Evolutionary conservation across 2,113 vertebrate genomes (phyloP).

Genomic region (Chrysemys picta): DNA sequence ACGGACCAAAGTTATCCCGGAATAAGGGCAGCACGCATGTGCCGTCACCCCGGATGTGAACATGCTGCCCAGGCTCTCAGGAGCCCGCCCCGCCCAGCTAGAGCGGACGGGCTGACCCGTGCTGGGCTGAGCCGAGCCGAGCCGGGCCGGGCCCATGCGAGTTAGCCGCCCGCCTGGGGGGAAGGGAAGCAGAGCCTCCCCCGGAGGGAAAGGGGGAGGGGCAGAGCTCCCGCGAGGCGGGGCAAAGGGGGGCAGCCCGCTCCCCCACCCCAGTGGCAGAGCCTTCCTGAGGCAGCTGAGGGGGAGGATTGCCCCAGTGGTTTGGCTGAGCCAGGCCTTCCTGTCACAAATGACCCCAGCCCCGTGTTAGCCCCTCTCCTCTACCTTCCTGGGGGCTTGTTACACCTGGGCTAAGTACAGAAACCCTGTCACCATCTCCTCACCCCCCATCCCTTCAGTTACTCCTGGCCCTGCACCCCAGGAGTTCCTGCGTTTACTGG

Average conservation of each 20-base stretch:
- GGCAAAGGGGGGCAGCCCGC: background rate
- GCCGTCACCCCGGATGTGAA: conserved; percentile 89
- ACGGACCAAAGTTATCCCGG: conserved; percentile 90
- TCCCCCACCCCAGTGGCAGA: background rate
- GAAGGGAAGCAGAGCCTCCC: background rate
- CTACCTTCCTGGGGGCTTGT: background rate
- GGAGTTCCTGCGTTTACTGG: background rate
- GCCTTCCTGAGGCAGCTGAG: background rate
- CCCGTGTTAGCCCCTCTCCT: background rate
- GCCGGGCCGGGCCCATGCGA: background rate
- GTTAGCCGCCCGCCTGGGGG: background rate
- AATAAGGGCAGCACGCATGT: conserved; percentile 91
- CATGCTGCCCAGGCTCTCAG: background rate
- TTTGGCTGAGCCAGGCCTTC: background rate
- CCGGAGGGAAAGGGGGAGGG: background rate
- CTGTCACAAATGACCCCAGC: background rate
- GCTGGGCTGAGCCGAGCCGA: conserved; percentile 54
- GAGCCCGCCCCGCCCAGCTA: conserved; percentile 33
- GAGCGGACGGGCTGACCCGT: conserved; percentile 21
- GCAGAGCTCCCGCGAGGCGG: background rate
- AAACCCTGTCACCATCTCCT: background rate
- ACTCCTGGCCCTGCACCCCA: too few relatives aligned
- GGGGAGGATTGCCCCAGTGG: background rate
- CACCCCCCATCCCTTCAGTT: background rate
- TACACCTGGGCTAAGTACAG: background rate